Evolutionary conservation across 2,888 invertebrate genomes (phyloP).

Genomic region (Halictus quadricinctus): DNA sequence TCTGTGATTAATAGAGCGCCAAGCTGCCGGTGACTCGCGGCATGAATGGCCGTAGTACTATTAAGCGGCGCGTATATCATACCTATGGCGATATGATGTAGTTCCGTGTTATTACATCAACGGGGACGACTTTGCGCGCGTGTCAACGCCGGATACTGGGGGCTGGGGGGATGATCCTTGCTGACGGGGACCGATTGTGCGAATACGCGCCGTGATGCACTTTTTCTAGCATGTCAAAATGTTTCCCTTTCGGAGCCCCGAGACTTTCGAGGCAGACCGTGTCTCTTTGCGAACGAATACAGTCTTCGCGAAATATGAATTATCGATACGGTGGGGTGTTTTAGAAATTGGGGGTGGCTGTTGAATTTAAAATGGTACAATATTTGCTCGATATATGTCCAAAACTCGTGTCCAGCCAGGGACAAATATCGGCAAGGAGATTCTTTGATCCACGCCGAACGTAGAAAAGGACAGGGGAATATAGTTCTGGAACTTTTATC

Average conservation of each 20-base stretch:
- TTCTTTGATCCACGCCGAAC: too few species aligned
- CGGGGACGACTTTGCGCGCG: conserved; percentile 21
- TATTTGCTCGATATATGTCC: too few species aligned
- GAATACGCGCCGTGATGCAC: not conserved
- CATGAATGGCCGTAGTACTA: conserved; percentile 78
- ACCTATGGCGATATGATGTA: conserved; percentile 55
- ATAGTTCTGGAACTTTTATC: too few species aligned
- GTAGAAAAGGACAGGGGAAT: too few species aligned
- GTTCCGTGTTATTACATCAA: conserved; percentile 50
- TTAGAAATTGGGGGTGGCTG: not conserved
- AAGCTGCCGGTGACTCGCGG: conserved; percentile 75
- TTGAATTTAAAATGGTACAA: not conserved
- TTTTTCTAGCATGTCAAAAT: not conserved
- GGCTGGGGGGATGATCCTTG: conserved; percentile 16
- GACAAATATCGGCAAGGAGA: too few species aligned
- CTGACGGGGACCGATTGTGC: conserved; percentile 4
- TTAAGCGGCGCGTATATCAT: conserved; percentile 70
- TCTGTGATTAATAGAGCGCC: conserved; percentile 80
- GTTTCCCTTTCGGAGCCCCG: not conserved
- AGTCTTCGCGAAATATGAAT: not conserved
- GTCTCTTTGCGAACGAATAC: not conserved
- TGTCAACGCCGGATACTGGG: conserved; percentile 10
- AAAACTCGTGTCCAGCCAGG: too few species aligned
- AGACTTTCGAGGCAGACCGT: not conserved
- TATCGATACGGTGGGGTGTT: not conserved